Percentiles rank a stretch among this genome's conserved stretches.
Conservation (phyloP, 2,113 vertebrate species). For the Myotis brandtii region DNA sequence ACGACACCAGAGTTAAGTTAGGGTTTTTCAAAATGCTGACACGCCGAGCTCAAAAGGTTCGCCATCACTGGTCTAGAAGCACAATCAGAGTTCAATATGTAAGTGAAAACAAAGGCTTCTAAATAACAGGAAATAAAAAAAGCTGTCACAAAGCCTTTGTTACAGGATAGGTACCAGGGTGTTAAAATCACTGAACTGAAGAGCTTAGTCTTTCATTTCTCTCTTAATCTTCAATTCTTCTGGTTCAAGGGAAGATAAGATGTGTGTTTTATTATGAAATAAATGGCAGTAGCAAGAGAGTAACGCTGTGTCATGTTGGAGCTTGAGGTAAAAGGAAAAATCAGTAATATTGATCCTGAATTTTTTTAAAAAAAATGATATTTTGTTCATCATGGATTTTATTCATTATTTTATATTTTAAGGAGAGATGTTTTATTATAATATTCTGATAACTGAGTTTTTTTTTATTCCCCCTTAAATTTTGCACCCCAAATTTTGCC, state of each 20-base stretch:
- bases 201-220: background rate
- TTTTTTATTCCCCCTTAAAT: background rate
- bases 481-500: background rate
- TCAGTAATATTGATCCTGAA: background rate
- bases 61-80: background rate
- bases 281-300: background rate
- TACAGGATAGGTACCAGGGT: background rate
- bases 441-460: background rate
- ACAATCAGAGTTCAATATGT: background rate
- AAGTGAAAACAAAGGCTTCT: constrained; percentile 13
- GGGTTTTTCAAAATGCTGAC: too few relatives aligned
- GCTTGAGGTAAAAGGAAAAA: background rate
- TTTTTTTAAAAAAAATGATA: background rate
- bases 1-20: too few relatives aligned
- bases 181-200: background rate
- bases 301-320: background rate
- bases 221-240: background rate
- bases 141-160: background rate
- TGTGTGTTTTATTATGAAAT: background rate
- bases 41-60: too few relatives aligned
- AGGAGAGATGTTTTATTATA: background rate
- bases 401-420: background rate
- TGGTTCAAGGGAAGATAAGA: background rate
- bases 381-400: constrained; percentile 7
- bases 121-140: background rate